Base-by-base conservation (phyloP, 2,113 vertebrate genomes). In the Desmodus rotundus region DNA sequence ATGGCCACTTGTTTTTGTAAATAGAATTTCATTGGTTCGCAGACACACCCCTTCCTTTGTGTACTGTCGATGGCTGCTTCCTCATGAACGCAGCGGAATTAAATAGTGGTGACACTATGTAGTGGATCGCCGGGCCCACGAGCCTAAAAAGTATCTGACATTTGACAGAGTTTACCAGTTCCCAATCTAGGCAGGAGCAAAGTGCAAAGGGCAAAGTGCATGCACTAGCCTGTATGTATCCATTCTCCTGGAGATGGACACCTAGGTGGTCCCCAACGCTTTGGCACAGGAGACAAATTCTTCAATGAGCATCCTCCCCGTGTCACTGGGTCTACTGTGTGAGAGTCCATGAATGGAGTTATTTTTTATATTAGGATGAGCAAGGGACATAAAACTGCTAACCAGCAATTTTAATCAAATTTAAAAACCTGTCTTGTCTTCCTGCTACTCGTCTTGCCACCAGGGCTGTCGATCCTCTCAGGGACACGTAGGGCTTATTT, bases 171-270 rank as follows among this genome's bases (percentile, higher is more conserved):
- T 41, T 68, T 16, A 38, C 54, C 15, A 0, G 2, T 41, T 74
- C n/a, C 63, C 8, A 58, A 36, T 61, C 56, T 12, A 2, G 76
- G 52, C 87, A 43, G 89, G 83, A 24, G 73, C 38, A 7, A n/a
- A 38, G 43, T 0, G 72, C 72, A 50, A 28, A 10, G 77, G 20
- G 45, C 67, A 7, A 3, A 22, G 41, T 2, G 20, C 38, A 3
- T 0, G 24, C 1, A 0, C 7, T 2, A 0, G 20, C 38, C 85
- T n/a, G 22, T 7, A 0, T 12, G 12, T 2, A 2, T 11, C 74
- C 2, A 0, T 6, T 63, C n/a, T 54, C 33, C 33, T 31, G 19
- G 38, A 7, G 68, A 28, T 0, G 2, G 81, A 24, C 20, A 7
- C 3, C 31, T 65, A 4, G 0, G 1, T 50, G 11, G 50, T 58